phyloP scores from a whole-genome alignment of 2,888 invertebrate species.

The Orthosia incerta region DNA sequence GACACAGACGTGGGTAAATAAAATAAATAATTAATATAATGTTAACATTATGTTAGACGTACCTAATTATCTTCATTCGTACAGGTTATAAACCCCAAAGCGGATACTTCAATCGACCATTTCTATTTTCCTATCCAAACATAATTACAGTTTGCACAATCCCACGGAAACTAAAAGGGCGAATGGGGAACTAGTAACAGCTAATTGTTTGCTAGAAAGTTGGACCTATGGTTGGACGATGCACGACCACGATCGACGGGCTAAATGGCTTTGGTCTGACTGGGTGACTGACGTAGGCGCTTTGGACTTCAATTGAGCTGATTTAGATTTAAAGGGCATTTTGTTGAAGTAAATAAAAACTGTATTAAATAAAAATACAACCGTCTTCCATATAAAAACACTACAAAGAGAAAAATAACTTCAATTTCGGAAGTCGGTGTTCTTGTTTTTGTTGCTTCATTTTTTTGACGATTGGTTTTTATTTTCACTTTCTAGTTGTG shows the following conservation, averaged over 20 bases:
- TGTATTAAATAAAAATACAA: too few relatives aligned
- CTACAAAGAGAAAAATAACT: too few relatives aligned
- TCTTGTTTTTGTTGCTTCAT: too few relatives aligned
- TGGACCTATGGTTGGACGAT: too few relatives aligned
- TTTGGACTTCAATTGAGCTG: slow-evolving; percentile 28
- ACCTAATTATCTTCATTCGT: too few relatives aligned
- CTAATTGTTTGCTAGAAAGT: slow-evolving; percentile 66
- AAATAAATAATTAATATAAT: too few relatives aligned
- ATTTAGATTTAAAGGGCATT: slow-evolving; percentile 5
- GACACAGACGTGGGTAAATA: too few relatives aligned
- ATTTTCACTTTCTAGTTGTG: too few relatives aligned
- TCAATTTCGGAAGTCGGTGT: too few relatives aligned
- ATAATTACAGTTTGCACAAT: slow-evolving; percentile 46
- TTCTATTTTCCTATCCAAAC: slow-evolving; percentile 9
- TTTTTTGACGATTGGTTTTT: too few relatives aligned
- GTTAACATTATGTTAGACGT: too few relatives aligned
- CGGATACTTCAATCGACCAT: slow-evolving; percentile 17
- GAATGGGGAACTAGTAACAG: slow-evolving; percentile 49
- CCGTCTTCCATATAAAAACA: too few relatives aligned
- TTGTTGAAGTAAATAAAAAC: background rate
- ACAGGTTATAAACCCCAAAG: background rate
- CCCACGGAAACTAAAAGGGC: slow-evolving; percentile 53
- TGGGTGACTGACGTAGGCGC: slow-evolving; percentile 66
- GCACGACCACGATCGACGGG: slow-evolving; percentile 65
- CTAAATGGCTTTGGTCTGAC: slow-evolving; percentile 64